A percentile compares a stretch with the other conserved stretches of the same genome.
phyloP scores from a whole-genome alignment of 2,113 vertebrate species.

The Thalassarche chlororhynchos region DNA sequence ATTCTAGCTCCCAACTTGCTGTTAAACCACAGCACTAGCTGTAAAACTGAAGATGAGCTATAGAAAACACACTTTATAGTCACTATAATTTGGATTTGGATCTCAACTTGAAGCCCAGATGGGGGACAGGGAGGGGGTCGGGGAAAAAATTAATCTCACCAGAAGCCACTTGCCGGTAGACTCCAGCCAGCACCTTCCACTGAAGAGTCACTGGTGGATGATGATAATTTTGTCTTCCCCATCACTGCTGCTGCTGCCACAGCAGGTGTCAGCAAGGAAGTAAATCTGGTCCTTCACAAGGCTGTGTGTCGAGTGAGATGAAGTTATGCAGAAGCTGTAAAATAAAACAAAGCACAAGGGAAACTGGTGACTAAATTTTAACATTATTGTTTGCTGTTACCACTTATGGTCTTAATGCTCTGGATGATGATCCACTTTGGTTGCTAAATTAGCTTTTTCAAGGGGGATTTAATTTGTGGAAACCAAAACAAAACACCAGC shows the following conservation, averaged over 20 bases:
- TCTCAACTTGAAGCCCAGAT: background rate
- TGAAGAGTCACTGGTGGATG: background rate
- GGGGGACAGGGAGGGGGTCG: rapidly evolving
- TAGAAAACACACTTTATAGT: background rate
- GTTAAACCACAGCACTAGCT: background rate
- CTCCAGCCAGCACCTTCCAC: background rate
- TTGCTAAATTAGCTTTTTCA: background rate
- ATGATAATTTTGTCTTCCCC: background rate
- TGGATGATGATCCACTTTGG: background rate
- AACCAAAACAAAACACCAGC: background rate
- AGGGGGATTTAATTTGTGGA: background rate
- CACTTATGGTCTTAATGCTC: background rate
- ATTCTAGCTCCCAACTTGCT: background rate
- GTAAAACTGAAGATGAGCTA: background rate
- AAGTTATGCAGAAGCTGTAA: background rate
- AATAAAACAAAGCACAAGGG: background rate
- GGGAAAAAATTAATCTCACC: background rate
- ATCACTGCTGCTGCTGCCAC: background rate
- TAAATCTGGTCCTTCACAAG: background rate
- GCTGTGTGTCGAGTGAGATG: background rate
- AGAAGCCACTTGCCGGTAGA: background rate
- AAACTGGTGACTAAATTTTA: background rate
- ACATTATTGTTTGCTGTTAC: background rate
- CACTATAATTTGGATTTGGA: background rate
- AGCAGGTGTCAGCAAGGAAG: background rate